Percentiles rank a stretch among this genome's conserved stretches.
Conservation (phyloP, 2,797 vertebrate species). For the Acridotheres tristis region DNA sequence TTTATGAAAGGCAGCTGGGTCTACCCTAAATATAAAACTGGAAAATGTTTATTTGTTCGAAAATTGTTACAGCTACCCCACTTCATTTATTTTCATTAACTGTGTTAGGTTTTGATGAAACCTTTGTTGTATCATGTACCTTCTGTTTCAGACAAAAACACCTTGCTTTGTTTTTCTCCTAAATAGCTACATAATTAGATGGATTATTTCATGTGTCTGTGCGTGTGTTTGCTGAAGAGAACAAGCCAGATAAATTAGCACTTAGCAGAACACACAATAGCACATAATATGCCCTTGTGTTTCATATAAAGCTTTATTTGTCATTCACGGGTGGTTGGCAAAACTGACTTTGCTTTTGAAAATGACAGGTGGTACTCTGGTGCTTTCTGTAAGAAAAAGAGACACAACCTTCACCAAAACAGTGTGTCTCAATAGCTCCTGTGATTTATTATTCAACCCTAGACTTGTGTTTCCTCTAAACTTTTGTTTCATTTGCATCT, state of each 20-base stretch:
- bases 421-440: constrained; percentile 73
- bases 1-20: constrained; percentile 80
- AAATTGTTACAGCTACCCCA: constrained; percentile 72
- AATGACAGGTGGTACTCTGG: constrained; percentile 87
- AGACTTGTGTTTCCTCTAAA: constrained; percentile 66
- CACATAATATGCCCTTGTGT: constrained; percentile 85
- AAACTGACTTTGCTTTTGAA: constrained; percentile 86
- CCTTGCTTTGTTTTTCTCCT: constrained; percentile 81
- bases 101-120: constrained; percentile 73
- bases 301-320: constrained; percentile 86
- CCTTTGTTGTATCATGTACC: constrained; percentile 79
- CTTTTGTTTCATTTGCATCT: constrained; percentile 74
- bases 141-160: constrained; percentile 77
- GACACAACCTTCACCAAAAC: constrained; percentile 77
- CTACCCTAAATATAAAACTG: constrained; percentile 76
- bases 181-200: constrained; percentile 85
- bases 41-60: constrained; percentile 79
- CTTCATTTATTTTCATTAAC: constrained; percentile 77
- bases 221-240: constrained; percentile 80
- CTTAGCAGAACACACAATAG: constrained; percentile 84
- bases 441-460: constrained; percentile 72
- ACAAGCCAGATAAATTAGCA: constrained; percentile 88
- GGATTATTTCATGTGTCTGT: constrained; percentile 82
- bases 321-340: constrained; percentile 85
- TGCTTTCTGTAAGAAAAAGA: constrained; percentile 76